phyloP scores from a whole-genome alignment of 2,113 vertebrate species.

The Petrocephalus microphthalmus region DNA sequence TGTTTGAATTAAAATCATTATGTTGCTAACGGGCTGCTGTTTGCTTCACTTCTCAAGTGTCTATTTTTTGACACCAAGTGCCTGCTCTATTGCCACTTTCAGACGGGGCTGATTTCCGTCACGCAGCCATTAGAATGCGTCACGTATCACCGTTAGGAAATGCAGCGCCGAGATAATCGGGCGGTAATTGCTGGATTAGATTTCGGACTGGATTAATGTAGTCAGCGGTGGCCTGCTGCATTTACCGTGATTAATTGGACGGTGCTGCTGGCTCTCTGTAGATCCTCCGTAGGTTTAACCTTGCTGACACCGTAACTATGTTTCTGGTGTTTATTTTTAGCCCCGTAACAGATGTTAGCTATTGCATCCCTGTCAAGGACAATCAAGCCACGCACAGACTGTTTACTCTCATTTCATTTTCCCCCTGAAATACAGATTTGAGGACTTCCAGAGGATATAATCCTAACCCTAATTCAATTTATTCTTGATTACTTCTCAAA shows the following conservation, averaged over 20 bases:
- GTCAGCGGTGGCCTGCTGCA: neutral
- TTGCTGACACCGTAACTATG: neutral
- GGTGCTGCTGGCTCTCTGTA: neutral
- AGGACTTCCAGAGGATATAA: neutral
- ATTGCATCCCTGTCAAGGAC: neutral
- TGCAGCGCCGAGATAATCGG: neutral
- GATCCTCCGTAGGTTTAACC: neutral
- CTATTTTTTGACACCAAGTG: neutral
- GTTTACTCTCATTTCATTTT: neutral
- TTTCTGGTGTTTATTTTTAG: neutral
- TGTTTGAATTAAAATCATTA: neutral
- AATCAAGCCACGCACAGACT: neutral
- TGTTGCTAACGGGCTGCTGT: neutral
- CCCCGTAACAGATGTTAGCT: neutral
- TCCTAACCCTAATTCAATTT: neutral
- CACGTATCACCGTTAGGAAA: neutral
- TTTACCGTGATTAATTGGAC: neutral
- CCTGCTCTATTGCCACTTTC: neutral
- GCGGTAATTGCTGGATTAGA: neutral
- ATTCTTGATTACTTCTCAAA: neutral
- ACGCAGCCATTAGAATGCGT: neutral
- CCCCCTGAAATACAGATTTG: neutral
- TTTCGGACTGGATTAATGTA: conserved; percentile 8
- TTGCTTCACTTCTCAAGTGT: neutral
- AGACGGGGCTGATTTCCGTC: neutral